These are phyloP conservation scores for Muntiacus muntjak DNA, from an alignment of 2,113 vertebrate genomes.

Conservation along the genomic window DNA sequence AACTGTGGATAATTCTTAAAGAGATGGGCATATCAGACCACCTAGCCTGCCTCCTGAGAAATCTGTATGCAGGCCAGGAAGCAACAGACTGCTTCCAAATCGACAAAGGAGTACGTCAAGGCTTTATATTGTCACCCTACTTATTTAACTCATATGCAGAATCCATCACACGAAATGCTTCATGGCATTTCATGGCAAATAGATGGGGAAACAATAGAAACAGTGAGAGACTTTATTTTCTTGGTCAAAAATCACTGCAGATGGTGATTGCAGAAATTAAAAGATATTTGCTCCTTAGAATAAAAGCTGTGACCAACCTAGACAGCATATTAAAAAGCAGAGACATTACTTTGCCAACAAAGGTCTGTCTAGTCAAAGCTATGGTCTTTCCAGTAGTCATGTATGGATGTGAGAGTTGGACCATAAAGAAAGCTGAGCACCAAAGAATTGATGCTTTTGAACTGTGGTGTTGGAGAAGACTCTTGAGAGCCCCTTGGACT, in stretches of 20 bases:
- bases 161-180: neutral
- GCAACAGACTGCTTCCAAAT: neutral
- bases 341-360: neutral
- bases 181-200: neutral
- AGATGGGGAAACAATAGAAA: neutral
- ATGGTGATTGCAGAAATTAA: neutral
- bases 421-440: neutral
- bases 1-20: neutral
- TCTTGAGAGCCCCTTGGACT: neutral
- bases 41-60: neutral
- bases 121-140: neutral
- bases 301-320: neutral
- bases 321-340: neutral
- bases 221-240: neutral
- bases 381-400: neutral
- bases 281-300: neutral
- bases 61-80: neutral
- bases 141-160: neutral
- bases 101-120: rapidly evolving
- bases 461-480: neutral
- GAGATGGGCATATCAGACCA: neutral
- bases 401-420: neutral
- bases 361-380: neutral
- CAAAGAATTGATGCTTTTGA: neutral
- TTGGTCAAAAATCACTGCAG: neutral